These are phyloP conservation scores for Rhopilema esculentum DNA, from an alignment of 30 jellyfish, hydroid and myxozoan genomes.

Conservation along the genomic window DNA sequence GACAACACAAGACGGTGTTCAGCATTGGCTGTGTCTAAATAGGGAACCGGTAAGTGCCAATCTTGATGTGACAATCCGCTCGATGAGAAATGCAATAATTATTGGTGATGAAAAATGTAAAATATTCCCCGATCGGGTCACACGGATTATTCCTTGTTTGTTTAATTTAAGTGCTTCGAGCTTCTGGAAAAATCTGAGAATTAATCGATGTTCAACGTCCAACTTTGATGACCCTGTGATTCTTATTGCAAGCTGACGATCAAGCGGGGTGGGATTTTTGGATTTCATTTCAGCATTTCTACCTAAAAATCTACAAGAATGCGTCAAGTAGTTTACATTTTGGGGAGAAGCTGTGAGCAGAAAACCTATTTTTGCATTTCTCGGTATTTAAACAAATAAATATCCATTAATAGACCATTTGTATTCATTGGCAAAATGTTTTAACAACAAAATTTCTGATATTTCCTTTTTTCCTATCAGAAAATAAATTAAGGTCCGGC, in stretches of 20 bases:
- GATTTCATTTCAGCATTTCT: not conserved
- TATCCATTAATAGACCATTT: not conserved
- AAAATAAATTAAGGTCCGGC: not conserved
- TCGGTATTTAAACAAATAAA: not conserved
- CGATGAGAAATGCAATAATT: too few relatives aligned
- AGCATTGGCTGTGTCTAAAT: not conserved
- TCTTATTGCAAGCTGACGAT: not conserved
- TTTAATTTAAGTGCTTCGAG: not conserved
- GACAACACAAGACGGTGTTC: not conserved
- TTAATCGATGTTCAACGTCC: not conserved
- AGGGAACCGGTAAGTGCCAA: not conserved
- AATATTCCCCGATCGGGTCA: not conserved
- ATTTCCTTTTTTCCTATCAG: not conserved
- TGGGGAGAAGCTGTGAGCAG: not conserved
- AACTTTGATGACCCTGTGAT: not conserved
- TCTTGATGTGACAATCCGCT: not conserved
- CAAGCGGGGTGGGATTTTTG: not conserved
- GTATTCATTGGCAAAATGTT: not conserved
- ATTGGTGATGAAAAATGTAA: not conserved
- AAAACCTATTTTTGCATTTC: not conserved
- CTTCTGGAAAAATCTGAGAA: not conserved
- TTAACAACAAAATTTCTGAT: too few relatives aligned
- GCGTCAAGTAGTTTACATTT: too few relatives aligned
- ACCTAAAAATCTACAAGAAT: too few relatives aligned
- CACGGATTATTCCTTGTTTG: not conserved